These are phyloP conservation scores for Pygocentrus nattereri DNA, from an alignment of 2,797 vertebrate genomes.

Conservation along the genomic window DNA sequence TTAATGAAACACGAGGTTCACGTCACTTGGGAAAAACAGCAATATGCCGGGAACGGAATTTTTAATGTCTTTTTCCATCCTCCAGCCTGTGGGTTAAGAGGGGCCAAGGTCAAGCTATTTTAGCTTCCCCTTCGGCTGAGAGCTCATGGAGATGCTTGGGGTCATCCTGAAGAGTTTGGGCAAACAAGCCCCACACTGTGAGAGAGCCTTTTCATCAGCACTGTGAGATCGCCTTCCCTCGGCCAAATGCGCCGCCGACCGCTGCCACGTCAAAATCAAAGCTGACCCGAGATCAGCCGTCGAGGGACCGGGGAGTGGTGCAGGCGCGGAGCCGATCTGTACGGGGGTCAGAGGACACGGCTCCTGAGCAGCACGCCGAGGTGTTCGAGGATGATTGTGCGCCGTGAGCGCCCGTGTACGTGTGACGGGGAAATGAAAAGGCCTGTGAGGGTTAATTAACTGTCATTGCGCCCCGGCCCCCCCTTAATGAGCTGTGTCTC, in stretches of 20 bases:
- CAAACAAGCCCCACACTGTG: slow-evolving; percentile 23
- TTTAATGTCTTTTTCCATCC: neutral
- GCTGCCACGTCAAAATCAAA: slow-evolving; percentile 4
- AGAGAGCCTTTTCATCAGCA: slow-evolving; percentile 7
- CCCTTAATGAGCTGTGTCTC: slow-evolving; percentile 67
- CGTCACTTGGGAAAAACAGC: neutral
- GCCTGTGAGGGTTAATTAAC: slow-evolving; percentile 68
- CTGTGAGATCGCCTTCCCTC: neutral
- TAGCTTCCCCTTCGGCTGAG: neutral
- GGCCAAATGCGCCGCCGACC: slow-evolving; percentile 1
- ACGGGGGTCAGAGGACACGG: neutral
- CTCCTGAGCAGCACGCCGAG: neutral
- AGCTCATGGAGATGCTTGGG: neutral
- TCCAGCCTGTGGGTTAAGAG: neutral
- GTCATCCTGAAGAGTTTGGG: slow-evolving; percentile 9
- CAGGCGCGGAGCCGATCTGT: neutral
- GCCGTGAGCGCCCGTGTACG: neutral
- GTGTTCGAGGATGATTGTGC: neutral
- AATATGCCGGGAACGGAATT: neutral
- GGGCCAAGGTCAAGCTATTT: slow-evolving; percentile 22
- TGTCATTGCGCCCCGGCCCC: slow-evolving; percentile 60
- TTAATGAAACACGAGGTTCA: neutral
- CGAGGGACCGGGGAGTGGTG: neutral
- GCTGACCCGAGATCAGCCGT: slow-evolving; percentile 6
- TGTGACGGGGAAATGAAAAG: slow-evolving; percentile 5